A percentile compares a stretch with the other conserved stretches of the same genome.
These are phyloP conservation scores for Formicarius rufipectus DNA, from an alignment of 2,113 vertebrate genomes.

Conservation along the genomic window DNA sequence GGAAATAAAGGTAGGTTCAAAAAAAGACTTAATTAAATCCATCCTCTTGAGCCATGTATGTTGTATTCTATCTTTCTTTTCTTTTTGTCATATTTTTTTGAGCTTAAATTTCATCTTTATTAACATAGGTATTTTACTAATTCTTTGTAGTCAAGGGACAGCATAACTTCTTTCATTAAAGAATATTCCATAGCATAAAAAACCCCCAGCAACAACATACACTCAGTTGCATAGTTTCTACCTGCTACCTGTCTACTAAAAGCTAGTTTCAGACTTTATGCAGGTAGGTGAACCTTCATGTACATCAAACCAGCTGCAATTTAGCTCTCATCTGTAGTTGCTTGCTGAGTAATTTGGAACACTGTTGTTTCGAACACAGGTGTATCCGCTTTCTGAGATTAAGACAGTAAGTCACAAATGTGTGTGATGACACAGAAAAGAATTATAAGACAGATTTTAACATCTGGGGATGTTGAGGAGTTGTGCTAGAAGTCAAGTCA, in stretches of 20 bases:
- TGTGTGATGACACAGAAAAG: not conserved
- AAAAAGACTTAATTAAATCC: not conserved
- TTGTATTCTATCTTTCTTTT: not conserved
- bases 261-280: not conserved
- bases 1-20: slow-evolving; percentile 90
- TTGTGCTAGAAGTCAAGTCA: not conserved
- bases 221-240: not conserved
- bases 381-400: not conserved
- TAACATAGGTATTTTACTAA: not conserved
- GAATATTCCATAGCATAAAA: not conserved
- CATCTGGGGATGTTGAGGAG: not conserved
- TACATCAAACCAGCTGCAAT: not conserved
- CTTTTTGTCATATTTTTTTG: not conserved
- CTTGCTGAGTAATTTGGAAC: not conserved
- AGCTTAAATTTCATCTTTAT: not conserved
- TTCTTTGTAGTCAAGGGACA: not conserved
- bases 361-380: not conserved
- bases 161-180: not conserved
- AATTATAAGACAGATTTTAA: not conserved
- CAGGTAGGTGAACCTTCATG: not conserved
- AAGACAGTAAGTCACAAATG: not conserved
- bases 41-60: not conserved
- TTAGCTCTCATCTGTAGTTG: not conserved
- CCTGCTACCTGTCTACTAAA: not conserved
- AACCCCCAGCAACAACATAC: fast-evolving